Conservation (phyloP, 1,140 invertebrate genomes). For the Ceratoteleas bidentatus region DNA sequence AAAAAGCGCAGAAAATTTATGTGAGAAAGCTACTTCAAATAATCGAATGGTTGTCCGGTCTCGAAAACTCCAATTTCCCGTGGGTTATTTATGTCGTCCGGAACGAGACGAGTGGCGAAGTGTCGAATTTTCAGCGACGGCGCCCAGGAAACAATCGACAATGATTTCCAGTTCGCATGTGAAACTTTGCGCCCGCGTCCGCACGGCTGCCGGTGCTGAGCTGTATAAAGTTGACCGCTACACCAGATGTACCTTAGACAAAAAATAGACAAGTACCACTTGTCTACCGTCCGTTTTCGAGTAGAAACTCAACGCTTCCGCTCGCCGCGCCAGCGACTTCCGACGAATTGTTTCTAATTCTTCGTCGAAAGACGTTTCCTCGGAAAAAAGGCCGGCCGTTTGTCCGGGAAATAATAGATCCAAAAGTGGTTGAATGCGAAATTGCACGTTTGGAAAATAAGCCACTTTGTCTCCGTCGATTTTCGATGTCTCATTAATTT, state of each 20-base stretch:
- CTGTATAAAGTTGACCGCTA: slow-evolving; percentile 40
- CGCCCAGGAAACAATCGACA: neutral
- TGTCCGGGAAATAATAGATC: neutral
- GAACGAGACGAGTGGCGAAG: slow-evolving; percentile 1
- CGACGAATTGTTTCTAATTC: slow-evolving; percentile 29
- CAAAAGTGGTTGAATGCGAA: no score
- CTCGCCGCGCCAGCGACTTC: slow-evolving; percentile 26
- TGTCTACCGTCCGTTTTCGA: slow-evolving; percentile 39
- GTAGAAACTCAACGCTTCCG: slow-evolving; percentile 47
- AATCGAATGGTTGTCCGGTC: neutral
- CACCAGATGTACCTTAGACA: slow-evolving; percentile 54
- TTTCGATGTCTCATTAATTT: no score
- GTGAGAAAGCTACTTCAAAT: neutral
- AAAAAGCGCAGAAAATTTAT: neutral
- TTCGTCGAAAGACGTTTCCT: slow-evolving; percentile 16
- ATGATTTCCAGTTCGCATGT: slow-evolving; percentile 23
- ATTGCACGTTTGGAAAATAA: no score
- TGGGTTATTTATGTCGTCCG: neutral
- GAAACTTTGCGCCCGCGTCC: neutral
- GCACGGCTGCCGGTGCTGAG: slow-evolving; percentile 18
- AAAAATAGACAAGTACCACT: slow-evolving; percentile 53
- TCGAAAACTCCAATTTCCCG: slow-evolving; percentile 3
- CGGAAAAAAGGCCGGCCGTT: slow-evolving; percentile 4
- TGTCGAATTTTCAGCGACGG: neutral
- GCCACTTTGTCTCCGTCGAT: no score